Percentiles rank a stretch among this genome's conserved stretches.
Evolutionary conservation across 2,888 invertebrate species (phyloP).

Genomic region (Dermolepida albohirtum): DNA sequence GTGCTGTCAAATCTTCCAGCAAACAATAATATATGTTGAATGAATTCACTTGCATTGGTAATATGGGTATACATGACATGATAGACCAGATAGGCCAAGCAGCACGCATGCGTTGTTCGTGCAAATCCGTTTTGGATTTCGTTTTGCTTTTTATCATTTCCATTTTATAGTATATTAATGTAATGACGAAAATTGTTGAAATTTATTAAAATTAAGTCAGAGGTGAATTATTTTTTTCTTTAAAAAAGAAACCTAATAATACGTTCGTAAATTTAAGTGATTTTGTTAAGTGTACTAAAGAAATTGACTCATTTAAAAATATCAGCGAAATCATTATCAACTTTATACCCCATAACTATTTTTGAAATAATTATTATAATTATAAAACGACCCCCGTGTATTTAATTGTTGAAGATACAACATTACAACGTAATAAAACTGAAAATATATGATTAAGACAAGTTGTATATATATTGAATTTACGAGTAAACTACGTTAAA

Average conservation of each 20-base stretch:
- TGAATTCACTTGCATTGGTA: constrained; percentile 52
- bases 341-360: too few relatives aligned
- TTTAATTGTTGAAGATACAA: too few relatives aligned
- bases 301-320: too few relatives aligned
- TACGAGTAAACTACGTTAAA: not conserved
- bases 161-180: not conserved
- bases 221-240: too few relatives aligned
- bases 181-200: too few relatives aligned
- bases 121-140: constrained; percentile 44
- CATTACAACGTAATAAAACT: constrained; percentile 1
- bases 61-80: constrained; percentile 52
- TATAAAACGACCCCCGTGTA: too few relatives aligned
- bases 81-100: constrained; percentile 51
- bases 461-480: not conserved
- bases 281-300: too few relatives aligned
- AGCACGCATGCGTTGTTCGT: constrained; percentile 52
- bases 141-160: constrained; percentile 20
- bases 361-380: too few relatives aligned
- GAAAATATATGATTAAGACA: not conserved
- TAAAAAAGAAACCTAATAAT: too few relatives aligned
- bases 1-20: constrained; percentile 50
- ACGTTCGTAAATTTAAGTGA: too few relatives aligned
- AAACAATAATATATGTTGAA: constrained; percentile 52
- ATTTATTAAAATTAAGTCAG: too few relatives aligned
- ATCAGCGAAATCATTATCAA: too few relatives aligned